phyloP scores from a whole-genome alignment of 2,888 invertebrate genomes.

The Drosophila pseudotakahashii region DNA sequence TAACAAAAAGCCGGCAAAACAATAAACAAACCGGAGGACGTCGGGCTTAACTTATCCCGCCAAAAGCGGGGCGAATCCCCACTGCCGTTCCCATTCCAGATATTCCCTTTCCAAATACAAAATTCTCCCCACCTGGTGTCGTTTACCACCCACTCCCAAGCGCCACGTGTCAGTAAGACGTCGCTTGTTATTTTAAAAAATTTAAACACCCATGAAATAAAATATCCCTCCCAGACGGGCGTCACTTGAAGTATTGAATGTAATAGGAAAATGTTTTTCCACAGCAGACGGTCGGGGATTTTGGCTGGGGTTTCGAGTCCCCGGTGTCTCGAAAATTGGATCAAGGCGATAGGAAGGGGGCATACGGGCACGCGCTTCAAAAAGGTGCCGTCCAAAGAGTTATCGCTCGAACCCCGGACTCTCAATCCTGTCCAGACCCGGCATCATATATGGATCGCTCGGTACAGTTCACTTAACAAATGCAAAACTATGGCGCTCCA shows the following conservation, averaged over 20 bases:
- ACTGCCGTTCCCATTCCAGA: constrained; percentile 7
- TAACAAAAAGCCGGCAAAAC: constrained; percentile 42
- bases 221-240: constrained; percentile 54
- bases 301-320: constrained; percentile 1
- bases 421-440: constrained; percentile 57
- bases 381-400: constrained; percentile 47
- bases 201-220: constrained; percentile 81
- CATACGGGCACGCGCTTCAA: constrained; percentile 19
- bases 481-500: constrained; percentile 37
- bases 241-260: constrained; percentile 68
- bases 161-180: constrained; percentile 72
- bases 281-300: constrained; percentile 65
- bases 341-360: constrained; percentile 66
- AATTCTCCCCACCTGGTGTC: constrained; percentile 65
- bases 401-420: constrained; percentile 68
- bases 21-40: constrained; percentile 46
- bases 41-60: constrained; percentile 54
- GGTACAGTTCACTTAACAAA: constrained; percentile 76
- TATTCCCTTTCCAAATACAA: too few species aligned
- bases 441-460: constrained; percentile 62
- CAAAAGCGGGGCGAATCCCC: constrained; percentile 22
- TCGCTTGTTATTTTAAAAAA: constrained; percentile 78
- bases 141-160: constrained; percentile 33
- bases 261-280: constrained; percentile 78
- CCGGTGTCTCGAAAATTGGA: constrained; percentile 67